phyloP scores from a whole-genome alignment of 2,797 vertebrate species.

The Champsocephalus gunnari region DNA sequence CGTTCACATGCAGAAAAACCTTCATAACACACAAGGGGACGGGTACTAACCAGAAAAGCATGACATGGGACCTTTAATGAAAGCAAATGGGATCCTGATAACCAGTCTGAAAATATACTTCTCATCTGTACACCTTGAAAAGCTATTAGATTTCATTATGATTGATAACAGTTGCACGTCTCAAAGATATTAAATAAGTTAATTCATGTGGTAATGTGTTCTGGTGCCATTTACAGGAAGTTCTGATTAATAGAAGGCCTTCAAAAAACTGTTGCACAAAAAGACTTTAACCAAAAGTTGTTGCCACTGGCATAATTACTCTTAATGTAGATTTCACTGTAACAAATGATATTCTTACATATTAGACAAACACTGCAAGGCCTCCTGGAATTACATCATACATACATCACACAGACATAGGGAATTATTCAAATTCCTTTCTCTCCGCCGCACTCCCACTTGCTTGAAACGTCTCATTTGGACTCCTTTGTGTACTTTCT shows the following conservation, averaged over 20 bases:
- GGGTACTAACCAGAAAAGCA: no score
- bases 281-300: neutral
- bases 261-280: neutral
- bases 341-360: neutral
- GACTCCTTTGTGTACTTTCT: no score
- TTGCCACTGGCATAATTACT: no score
- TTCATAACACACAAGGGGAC: no score
- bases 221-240: neutral
- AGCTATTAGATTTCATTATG: neutral
- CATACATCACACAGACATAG: no score
- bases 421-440: no score
- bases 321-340: neutral
- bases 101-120: conserved; percentile 17
- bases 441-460: no score
- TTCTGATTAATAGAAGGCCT: neutral
- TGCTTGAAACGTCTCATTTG: no score
- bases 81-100: conserved; percentile 25
- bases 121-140: neutral
- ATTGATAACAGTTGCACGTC: conserved; percentile 8
- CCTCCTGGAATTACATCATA: no score
- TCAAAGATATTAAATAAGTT: neutral
- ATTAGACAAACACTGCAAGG: no score
- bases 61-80: neutral
- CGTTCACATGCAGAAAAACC: no score
- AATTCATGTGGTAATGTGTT: neutral